Evolutionary conservation across 92 coral and sea anemone genomes (phyloP).

Genomic region (Desmophyllum pertusum): DNA sequence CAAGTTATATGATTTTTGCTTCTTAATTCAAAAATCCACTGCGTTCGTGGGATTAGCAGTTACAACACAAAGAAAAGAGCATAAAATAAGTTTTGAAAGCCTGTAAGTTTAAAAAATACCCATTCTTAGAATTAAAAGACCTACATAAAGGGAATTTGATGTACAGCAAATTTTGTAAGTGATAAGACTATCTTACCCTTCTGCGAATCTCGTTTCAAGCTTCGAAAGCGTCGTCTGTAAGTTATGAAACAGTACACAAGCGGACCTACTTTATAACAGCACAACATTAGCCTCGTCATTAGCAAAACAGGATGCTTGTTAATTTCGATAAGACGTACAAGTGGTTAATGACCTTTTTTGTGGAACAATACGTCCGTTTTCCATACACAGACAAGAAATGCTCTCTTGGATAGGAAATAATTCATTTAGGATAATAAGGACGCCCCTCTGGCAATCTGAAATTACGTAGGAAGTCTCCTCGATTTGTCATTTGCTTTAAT

Average conservation of each 20-base stretch:
- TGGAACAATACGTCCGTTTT: neutral
- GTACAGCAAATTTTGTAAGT: neutral
- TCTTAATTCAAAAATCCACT: no score
- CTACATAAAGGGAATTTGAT: neutral
- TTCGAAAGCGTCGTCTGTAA: neutral
- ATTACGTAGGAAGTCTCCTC: neutral
- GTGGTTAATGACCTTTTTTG: neutral
- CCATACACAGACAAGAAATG: slow-evolving; percentile 7
- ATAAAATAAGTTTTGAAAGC: neutral
- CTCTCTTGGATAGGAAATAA: neutral
- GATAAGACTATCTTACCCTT: neutral
- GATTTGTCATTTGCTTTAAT: neutral
- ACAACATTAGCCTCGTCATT: neutral
- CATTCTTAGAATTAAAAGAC: no score
- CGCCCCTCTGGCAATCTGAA: neutral
- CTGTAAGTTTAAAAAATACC: neutral
- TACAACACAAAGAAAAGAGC: neutral
- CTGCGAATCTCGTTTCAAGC: neutral
- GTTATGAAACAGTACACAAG: neutral
- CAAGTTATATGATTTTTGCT: no score
- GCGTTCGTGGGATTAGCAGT: no score
- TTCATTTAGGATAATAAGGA: neutral
- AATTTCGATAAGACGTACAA: slow-evolving; percentile 15
- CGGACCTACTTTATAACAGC: neutral
- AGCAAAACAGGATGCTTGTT: slow-evolving; percentile 1